A percentile compares a stretch with the other conserved stretches of the same genome.
Conservation (phyloP, 2,113 vertebrate genomes). For the Tichodroma muraria region DNA sequence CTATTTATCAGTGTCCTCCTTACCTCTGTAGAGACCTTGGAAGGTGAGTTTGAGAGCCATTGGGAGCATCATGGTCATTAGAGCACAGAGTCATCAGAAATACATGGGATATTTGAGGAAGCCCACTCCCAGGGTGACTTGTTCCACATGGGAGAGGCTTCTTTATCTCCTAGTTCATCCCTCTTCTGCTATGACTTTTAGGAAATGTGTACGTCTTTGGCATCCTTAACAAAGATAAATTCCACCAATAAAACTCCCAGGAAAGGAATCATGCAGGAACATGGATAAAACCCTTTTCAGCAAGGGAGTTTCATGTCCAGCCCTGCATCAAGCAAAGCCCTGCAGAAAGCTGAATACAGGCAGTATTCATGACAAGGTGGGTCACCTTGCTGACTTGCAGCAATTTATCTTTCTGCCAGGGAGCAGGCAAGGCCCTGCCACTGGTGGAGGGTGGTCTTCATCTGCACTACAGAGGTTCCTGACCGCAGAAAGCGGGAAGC, state of each 20-base stretch:
- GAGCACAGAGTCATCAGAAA: neutral
- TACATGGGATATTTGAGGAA: neutral
- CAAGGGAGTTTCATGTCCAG: neutral
- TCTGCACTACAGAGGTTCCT: neutral
- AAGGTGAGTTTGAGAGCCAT: neutral
- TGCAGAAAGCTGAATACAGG: neutral
- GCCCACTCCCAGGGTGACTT: neutral
- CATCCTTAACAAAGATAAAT: neutral
- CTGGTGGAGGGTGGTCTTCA: neutral
- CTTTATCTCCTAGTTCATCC: neutral
- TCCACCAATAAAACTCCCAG: slow-evolving; percentile 27
- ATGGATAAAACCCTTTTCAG: neutral
- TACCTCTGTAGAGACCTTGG: neutral
- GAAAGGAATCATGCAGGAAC: neutral
- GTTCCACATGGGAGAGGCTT: neutral
- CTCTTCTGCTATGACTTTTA: neutral
- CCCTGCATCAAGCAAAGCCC: neutral
- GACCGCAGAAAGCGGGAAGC: neutral
- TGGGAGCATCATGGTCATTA: neutral
- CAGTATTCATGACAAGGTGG: neutral
- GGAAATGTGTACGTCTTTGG: neutral
- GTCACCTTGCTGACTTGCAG: neutral
- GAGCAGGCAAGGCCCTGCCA: neutral
- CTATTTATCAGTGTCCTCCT: neutral
- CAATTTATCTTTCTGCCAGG: neutral